A percentile compares a stretch with the other conserved stretches of the same genome.
Evolutionary conservation across 2,113 vertebrate genomes (phyloP).

Genomic region (Ceratotherium simum): DNA sequence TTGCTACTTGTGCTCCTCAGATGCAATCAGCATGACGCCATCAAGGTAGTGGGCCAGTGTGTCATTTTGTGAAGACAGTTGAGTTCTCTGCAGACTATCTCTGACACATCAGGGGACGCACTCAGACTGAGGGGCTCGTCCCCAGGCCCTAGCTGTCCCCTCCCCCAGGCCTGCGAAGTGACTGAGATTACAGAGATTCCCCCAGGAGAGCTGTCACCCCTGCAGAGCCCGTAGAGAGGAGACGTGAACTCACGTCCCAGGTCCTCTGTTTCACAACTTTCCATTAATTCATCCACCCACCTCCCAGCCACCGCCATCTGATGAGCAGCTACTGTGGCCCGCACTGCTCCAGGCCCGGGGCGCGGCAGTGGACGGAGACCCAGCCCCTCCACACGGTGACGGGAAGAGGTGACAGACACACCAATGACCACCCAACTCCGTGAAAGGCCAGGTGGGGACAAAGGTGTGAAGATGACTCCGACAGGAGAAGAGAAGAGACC

Average conservation of each 20-base stretch:
- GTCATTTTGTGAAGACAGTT: neutral
- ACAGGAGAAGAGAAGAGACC: neutral
- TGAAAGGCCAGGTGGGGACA: neutral
- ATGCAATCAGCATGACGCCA: no score
- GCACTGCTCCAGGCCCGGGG: neutral
- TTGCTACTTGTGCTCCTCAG: neutral
- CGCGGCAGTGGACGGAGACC: neutral
- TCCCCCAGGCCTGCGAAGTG: neutral
- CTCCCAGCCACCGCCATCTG: neutral
- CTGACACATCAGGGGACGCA: neutral
- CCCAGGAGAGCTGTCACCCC: no score
- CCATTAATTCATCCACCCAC: neutral
- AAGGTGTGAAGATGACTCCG: neutral
- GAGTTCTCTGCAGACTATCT: neutral
- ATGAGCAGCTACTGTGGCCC: neutral
- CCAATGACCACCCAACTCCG: neutral
- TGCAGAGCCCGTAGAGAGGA: neutral
- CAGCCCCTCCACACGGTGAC: accelerated
- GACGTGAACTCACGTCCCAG: accelerated
- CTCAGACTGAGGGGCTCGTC: neutral
- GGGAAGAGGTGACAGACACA: neutral
- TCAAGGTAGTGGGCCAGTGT: accelerated
- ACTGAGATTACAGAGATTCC: accelerated
- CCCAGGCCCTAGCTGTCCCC: neutral
- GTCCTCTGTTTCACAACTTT: neutral